Evolutionary conservation across 2,888 invertebrate genomes (phyloP).

Genomic region (Stramonita haemastoma): DNA sequence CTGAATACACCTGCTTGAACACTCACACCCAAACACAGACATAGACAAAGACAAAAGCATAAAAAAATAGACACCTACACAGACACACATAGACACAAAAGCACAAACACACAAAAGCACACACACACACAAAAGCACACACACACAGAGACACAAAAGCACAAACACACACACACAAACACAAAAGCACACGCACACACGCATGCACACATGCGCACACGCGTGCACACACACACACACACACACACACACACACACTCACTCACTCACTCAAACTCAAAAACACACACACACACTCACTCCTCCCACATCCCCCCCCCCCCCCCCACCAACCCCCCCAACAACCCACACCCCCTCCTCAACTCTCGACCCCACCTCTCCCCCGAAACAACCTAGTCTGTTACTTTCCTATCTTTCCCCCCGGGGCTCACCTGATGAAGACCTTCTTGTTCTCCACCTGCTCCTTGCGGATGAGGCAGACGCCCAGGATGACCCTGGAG

Average conservation of each 20-base stretch:
- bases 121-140: background rate
- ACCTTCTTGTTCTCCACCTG: slow-evolving; percentile 79
- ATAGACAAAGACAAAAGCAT: no score
- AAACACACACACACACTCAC: no score
- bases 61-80: no score
- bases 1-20: no score
- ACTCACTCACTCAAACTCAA: no score
- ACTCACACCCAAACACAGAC: background rate
- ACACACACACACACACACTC: background rate
- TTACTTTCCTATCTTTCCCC: no score
- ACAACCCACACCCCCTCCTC: background rate
- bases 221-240: background rate
- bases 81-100: background rate
- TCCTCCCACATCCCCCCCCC: background rate
- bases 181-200: background rate
- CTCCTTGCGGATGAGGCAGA: slow-evolving; percentile 89
- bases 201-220: no score
- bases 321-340: background rate
- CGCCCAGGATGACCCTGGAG: slow-evolving; percentile 89
- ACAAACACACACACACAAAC: no score
- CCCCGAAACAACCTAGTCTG: no score
- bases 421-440: slow-evolving; percentile 73
- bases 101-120: background rate
- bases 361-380: no score
- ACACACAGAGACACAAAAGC: background rate